These are phyloP conservation scores for Trachops cirrhosus DNA, from an alignment of 2,797 vertebrate species.

Conservation along the genomic window DNA sequence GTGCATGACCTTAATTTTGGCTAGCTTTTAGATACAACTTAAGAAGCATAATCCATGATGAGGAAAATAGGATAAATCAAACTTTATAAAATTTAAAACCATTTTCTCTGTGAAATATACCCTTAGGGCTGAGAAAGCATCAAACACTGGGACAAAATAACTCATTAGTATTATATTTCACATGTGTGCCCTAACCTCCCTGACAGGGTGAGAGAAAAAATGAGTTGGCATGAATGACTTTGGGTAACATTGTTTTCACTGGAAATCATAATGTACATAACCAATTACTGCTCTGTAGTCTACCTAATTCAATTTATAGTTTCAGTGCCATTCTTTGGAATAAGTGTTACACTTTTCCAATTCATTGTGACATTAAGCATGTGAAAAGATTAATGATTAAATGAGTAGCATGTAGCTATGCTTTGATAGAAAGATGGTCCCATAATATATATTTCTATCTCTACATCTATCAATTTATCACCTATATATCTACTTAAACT, in stretches of 20 bases:
- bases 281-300: not conserved
- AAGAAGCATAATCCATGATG: not conserved
- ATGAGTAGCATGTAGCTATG: not conserved
- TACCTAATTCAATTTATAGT: not conserved
- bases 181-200: not conserved
- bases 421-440: not conserved
- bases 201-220: not conserved
- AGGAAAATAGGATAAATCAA: not conserved
- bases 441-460: not conserved
- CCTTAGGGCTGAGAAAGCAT: not conserved
- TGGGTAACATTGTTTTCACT: not conserved
- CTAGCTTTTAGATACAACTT: not conserved
- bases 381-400: not conserved
- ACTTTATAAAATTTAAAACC: not conserved
- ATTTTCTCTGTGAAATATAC: not conserved
- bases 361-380: not conserved
- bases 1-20: not conserved
- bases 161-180: not conserved
- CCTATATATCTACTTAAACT: not conserved
- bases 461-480: not conserved
- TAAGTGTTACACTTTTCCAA: not conserved
- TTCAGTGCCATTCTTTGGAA: not conserved
- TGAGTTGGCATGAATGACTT: not conserved
- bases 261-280: not conserved
- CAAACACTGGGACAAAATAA: not conserved